Conservation (phyloP, 2,113 vertebrate genomes). For the Genyomyrus donnyi region DNA sequence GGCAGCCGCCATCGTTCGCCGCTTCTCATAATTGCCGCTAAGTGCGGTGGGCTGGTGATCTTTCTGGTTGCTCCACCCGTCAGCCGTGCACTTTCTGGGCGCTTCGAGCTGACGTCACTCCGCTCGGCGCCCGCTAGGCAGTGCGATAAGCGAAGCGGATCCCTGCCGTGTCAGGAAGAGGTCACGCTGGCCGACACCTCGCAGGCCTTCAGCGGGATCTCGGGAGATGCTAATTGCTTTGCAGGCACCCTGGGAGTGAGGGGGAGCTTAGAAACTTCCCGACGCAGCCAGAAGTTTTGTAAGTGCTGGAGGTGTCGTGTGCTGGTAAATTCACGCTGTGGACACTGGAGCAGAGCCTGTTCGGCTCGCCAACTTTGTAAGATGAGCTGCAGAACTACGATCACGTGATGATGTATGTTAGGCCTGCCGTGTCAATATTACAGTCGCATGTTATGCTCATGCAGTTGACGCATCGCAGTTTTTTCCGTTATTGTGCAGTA, state of each 20-base stretch:
- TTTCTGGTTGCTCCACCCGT: neutral
- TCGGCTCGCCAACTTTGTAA: neutral
- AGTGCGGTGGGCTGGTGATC: neutral
- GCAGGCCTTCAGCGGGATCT: neutral
- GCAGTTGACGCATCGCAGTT: neutral
- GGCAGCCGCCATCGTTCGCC: too few species aligned
- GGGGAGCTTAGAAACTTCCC: constrained; percentile 14
- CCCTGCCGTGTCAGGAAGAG: neutral
- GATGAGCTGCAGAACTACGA: neutral
- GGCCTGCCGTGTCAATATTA: neutral
- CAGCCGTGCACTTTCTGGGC: neutral
- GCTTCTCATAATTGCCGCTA: neutral
- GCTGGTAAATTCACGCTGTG: neutral
- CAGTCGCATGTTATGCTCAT: neutral
- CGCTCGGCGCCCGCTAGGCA: neutral
- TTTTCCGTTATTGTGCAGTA: neutral
- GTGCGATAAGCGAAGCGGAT: neutral
- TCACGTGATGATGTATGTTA: neutral
- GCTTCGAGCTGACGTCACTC: neutral
- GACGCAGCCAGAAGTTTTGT: neutral
- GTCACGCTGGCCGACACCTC: neutral
- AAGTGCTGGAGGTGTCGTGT: neutral
- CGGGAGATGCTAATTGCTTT: constrained; percentile 26
- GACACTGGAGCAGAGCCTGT: neutral
- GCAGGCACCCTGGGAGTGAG: neutral